Percentiles rank a stretch among this genome's conserved stretches.
phyloP scores from a whole-genome alignment of 1,140 invertebrate genomes.

The Neodiprion pinetum region DNA sequence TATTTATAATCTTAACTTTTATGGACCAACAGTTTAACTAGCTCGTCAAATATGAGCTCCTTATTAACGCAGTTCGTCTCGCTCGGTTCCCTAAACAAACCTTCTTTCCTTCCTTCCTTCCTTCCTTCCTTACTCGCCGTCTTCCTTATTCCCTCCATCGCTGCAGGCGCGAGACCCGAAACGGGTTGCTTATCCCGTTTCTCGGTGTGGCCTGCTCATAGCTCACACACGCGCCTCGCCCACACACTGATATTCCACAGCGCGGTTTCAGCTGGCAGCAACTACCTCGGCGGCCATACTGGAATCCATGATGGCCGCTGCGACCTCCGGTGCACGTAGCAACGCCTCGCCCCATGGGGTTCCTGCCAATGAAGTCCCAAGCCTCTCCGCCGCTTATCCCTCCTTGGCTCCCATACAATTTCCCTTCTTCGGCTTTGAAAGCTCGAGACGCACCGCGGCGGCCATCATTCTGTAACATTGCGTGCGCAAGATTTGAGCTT shows the following conservation, averaged over 20 bases:
- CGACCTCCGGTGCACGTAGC: constrained; percentile 36
- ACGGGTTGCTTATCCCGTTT: too few relatives aligned
- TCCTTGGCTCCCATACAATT: constrained; percentile 36
- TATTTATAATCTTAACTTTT: constrained; percentile 7
- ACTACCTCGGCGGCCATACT: constrained; percentile 45
- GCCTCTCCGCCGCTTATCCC: constrained; percentile 45
- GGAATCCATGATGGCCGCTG: constrained; percentile 60
- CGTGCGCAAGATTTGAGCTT: constrained; percentile 45
- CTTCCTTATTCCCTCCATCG: too few relatives aligned
- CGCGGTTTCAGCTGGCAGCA: neutral
- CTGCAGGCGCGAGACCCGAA: too few relatives aligned
- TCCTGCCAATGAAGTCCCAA: constrained; percentile 50
- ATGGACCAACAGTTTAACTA: constrained; percentile 4
- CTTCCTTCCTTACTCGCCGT: too few relatives aligned
- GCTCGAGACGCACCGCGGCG: constrained; percentile 32
- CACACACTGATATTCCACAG: constrained; percentile 9
- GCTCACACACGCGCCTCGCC: too few relatives aligned
- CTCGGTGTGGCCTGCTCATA: too few relatives aligned
- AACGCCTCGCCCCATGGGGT: constrained; percentile 46
- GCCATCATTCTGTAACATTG: constrained; percentile 49
- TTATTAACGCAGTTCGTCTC: constrained; percentile 1
- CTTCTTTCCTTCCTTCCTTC: neutral
- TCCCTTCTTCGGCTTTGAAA: constrained; percentile 30
- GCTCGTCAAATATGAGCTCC: constrained; percentile 4
- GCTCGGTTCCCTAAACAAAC: constrained; percentile 3